Evolutionary conservation across 2,113 vertebrate species (phyloP).

Genomic region (Madoqua kirkii): DNA sequence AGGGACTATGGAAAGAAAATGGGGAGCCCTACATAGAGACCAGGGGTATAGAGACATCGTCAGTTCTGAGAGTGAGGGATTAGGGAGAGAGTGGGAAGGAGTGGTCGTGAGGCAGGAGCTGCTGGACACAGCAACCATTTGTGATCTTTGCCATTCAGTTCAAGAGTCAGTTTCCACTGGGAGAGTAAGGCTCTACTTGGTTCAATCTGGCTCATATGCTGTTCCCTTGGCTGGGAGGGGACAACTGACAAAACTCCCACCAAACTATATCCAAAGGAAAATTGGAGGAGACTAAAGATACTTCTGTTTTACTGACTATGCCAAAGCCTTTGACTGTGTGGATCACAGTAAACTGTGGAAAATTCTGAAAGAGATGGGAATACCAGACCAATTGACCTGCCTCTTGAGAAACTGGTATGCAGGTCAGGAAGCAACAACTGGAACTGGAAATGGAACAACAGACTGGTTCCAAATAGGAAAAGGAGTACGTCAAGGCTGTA

Average conservation of each 20-base stretch:
- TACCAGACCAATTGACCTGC: no score
- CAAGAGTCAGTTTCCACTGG: background rate
- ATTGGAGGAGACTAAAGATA: background rate
- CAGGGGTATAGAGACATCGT: background rate
- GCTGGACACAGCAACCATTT: background rate
- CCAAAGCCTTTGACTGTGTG: no score
- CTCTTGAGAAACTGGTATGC: no score
- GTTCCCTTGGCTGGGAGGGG: background rate
- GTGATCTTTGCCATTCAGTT: background rate
- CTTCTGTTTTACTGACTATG: background rate
- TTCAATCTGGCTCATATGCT: background rate
- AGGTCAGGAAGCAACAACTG: no score
- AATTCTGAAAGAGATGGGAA: no score
- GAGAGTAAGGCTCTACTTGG: background rate
- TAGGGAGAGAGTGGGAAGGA: background rate
- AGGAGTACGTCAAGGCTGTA: background rate
- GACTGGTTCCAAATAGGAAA: background rate
- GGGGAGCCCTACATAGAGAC: background rate
- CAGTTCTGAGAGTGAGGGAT: background rate
- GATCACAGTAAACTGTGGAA: no score
- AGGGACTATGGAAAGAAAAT: background rate
- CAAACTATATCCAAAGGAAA: background rate
- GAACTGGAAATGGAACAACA: background rate
- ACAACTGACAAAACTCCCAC: background rate
- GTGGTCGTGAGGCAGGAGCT: background rate